Percentiles rank a stretch among this genome's conserved stretches.
Evolutionary conservation across 2,888 invertebrate species (phyloP).

Genomic region (Drosophila affinis): DNA sequence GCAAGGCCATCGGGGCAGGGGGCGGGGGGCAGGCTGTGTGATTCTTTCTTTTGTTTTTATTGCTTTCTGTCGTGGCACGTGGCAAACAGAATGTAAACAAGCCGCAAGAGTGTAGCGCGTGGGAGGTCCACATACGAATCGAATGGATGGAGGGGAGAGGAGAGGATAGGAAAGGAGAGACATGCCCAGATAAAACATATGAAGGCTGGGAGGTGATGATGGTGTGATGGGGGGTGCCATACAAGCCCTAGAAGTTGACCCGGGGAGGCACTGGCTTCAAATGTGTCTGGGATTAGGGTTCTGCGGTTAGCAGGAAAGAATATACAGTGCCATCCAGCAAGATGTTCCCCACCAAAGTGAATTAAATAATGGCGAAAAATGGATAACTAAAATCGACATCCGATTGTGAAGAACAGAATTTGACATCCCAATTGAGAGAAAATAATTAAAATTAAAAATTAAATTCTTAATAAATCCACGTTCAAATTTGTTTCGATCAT

Average conservation of each 20-base stretch:
- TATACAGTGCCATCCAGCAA: not conserved
- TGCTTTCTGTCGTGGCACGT: conserved; percentile 65
- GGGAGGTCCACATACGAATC: conserved; percentile 32
- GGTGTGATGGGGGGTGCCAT: not conserved
- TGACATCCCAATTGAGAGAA: too few relatives aligned
- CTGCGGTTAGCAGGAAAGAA: conserved; percentile 15
- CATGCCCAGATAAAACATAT: not conserved
- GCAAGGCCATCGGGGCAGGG: conserved; percentile 17
- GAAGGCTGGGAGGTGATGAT: not conserved
- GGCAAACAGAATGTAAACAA: conserved; percentile 69
- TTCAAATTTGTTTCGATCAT: too few relatives aligned
- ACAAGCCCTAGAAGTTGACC: too few relatives aligned
- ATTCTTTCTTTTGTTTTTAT: conserved; percentile 50
- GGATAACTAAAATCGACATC: not conserved
- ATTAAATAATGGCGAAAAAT: not conserved
- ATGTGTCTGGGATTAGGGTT: conserved; percentile 41
- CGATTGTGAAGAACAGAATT: too few relatives aligned
- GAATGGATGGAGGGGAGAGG: conserved; percentile 1
- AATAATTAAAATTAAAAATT: too few relatives aligned
- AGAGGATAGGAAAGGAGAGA: not conserved
- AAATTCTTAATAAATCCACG: too few relatives aligned
- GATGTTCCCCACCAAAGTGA: not conserved
- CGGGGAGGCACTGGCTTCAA: conserved; percentile 5
- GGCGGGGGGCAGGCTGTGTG: conserved; percentile 13
- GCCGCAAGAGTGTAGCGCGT: conserved; percentile 52